Base-by-base conservation (phyloP, 2,113 vertebrate genomes). In the Bufo bufo region DNA sequence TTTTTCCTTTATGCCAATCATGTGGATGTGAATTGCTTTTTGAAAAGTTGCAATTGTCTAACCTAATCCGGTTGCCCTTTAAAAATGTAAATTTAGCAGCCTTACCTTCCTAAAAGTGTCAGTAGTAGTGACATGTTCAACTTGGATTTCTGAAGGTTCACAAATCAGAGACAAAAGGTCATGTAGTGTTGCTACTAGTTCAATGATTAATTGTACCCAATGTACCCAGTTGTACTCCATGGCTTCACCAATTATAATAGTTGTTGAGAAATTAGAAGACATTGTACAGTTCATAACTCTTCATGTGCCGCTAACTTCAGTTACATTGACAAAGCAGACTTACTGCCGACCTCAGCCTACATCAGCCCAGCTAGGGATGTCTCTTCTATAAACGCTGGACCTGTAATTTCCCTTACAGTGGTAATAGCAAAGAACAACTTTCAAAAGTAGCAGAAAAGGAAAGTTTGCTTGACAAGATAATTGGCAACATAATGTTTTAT, bases 401-500 rank as follows among this genome's bases (percentile, higher is more conserved):
- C 72, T 50, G 47, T 75, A 50, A 75, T 75, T 75, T 75, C 43
- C 19, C 72, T 20, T 14, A 49, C 72, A 75, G 4, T 75, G 47
- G 45, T 50, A 20, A 49, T 75, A 17, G 8, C 47, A 20, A 50
- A 50, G 43, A 47, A 11, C 17, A 6, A 75, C 72, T 75, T 75
- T 49, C 47, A 75, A 20, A 50, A 75, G 72, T 75, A 75, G 47
- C 45, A 75, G 16, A 75, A 75, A 49, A 75, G 43, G 17, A 75
- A 75, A 75, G 72, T 75, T 75, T 50, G 6, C 47, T 50, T 75
- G 72, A 75, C 45, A 50, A 50, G 45, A 75, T 75, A 75, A 75
- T 75, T 75, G 72, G 72, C 2, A 20, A 75, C 72, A 75, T 75
- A 75, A 75, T 75, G 47, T 50, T 75, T 75, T 50, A 75, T 75